A percentile compares a stretch with the other conserved stretches of the same genome.
Conservation (phyloP, 2,797 vertebrate species). For the Esox masquinongy region DNA sequence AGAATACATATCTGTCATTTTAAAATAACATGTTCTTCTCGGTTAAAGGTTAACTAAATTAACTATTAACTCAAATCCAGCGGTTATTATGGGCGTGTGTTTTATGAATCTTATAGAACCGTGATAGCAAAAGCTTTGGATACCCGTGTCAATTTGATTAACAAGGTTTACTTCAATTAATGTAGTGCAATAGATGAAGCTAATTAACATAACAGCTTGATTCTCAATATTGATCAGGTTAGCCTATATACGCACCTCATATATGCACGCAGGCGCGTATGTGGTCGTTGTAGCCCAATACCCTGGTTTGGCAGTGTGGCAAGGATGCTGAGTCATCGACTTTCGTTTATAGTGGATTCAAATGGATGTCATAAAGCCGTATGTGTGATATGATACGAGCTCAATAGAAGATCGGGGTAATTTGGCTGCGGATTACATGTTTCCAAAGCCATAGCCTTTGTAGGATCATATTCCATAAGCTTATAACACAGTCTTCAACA, state of each 20-base stretch:
- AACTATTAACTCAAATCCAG: neutral
- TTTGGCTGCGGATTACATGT: neutral
- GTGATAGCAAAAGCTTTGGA: neutral
- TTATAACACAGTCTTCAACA: neutral
- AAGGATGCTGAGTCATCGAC: conserved; percentile 5
- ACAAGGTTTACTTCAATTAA: neutral
- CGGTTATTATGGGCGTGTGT: neutral
- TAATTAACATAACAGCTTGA: neutral
- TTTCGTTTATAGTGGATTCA: neutral
- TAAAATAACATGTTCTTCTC: neutral
- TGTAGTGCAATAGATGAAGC: neutral
- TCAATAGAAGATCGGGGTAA: neutral
- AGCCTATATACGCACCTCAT: neutral
- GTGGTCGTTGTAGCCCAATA: neutral
- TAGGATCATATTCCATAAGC: neutral
- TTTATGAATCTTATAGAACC: neutral
- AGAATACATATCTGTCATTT: neutral
- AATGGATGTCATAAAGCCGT: neutral
- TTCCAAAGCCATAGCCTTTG: neutral
- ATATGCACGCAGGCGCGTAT: neutral
- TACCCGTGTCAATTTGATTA: neutral
- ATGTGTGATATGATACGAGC: neutral
- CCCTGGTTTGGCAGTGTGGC: neutral
- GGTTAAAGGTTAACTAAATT: no score
- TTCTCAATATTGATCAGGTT: conserved; percentile 3